These are phyloP conservation scores for Sminthurides aquaticus DNA, from an alignment of 2,888 invertebrate genomes.

Conservation along the genomic window DNA sequence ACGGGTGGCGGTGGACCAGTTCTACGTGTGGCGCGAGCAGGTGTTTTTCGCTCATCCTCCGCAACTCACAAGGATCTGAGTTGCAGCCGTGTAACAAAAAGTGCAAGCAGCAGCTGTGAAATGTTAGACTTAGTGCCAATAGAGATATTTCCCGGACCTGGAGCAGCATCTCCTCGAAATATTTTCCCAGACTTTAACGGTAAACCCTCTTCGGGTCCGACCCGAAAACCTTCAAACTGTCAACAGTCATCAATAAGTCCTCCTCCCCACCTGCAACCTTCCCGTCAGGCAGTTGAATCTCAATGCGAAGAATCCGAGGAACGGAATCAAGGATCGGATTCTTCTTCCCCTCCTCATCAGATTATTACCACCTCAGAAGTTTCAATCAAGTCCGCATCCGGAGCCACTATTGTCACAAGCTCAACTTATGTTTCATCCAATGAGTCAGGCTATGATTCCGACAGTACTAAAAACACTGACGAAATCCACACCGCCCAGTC, in stretches of 20 bases:
- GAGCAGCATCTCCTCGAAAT: background rate
- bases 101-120: conserved; percentile 40
- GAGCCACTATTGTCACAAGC: conserved; percentile 27
- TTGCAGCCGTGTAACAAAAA: conserved; percentile 17
- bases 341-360: background rate
- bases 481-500: conserved; percentile 20
- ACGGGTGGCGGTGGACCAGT: background rate
- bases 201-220: background rate
- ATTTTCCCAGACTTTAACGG: background rate
- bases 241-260: background rate
- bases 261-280: background rate
- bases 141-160: background rate
- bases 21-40: conserved; percentile 2
- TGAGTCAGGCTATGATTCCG: conserved; percentile 76
- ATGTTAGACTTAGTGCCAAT: conserved; percentile 29
- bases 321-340: too few species aligned
- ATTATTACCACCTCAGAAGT: background rate
- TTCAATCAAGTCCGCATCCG: conserved; percentile 12
- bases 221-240: background rate
- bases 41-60: conserved; percentile 7
- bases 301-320: too few species aligned
- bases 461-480: conserved; percentile 52
- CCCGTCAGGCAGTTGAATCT: background rate
- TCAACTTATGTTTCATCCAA: conserved; percentile 70
- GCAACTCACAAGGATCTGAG: background rate